Evolutionary conservation across 2,113 vertebrate genomes (phyloP), one percentile per base, ranked within the genome.

Genomic region (Sterrhoptilus dennistouni): DNA sequence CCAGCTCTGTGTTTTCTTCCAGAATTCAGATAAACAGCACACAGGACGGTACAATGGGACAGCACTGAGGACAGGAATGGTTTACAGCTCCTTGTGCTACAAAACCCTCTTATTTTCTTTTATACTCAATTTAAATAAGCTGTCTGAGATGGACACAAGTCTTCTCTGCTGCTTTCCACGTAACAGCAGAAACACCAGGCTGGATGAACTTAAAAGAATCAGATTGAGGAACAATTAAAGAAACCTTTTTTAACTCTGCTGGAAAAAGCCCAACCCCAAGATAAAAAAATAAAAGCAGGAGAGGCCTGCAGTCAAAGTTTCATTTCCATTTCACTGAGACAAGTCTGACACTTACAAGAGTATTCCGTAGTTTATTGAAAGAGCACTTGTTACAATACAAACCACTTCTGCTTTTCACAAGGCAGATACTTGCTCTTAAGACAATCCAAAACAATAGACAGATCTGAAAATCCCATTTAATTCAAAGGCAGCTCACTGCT

Each of bases 331-430:
- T 87, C 90, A 65, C 89, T 91, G 81, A 96, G 82, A 97, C 66
- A 87, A 97, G 76, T 83, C 89, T 97, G 94, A 98, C 95, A 95
- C 92, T 97, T 96, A 96, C 90, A 97, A 95, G 92, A 97, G 81
- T 93, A 96, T 93, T 98, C 96, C 90, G 93, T 78, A 65, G 93
- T 98, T 98, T 98, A 98, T 98, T 98, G 95, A 97, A 97, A 83
- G 83, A 98, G 92, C 95, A 97, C 95, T 98, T 97, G 91, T 97
- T 97, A 97, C 96, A 97, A 98, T 97, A 97, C 95, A 98, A 96
- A 97, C 94, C 97, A 97, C 93, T 95, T 97, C 96, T 97, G 95
- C 97, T 97, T 97, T 88, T 96, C 97, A 95, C 82, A 97, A 97
- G 83, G 97, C 95, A 98, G 94, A 93, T 59, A 94, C 92, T 96